Evolutionary conservation across 2,888 invertebrate genomes (phyloP).

Genomic region (Mythimna albipuncta): DNA sequence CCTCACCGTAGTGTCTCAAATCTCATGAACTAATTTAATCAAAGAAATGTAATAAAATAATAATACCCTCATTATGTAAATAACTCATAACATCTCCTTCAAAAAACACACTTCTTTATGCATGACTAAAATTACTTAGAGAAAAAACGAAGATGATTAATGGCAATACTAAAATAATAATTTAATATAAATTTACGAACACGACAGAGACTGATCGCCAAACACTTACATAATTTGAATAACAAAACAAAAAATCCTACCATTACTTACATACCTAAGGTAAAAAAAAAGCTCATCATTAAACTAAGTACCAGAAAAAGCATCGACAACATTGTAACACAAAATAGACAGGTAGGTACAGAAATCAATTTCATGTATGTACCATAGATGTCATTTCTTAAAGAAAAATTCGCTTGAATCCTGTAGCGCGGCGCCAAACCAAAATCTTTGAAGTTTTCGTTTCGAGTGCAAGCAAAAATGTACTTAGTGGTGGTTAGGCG

Average conservation of each 20-base stretch:
- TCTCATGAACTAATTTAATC: too few species aligned
- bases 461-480: too few species aligned
- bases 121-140: neutral
- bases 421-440: too few species aligned
- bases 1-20: too few species aligned
- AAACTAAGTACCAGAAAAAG: constrained; percentile 5
- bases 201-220: constrained; percentile 34
- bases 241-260: constrained; percentile 15
- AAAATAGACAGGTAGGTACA: too few species aligned
- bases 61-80: neutral
- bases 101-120: constrained; percentile 7
- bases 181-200: constrained; percentile 20
- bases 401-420: too few species aligned
- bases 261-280: neutral
- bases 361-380: too few species aligned
- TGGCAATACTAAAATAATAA: constrained; percentile 21
- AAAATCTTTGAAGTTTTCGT: too few species aligned
- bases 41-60: neutral
- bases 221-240: constrained; percentile 28
- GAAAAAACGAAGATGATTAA: constrained; percentile 31
- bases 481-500: too few species aligned
- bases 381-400: too few species aligned
- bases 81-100: neutral
- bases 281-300: neutral
- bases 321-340: constrained; percentile 18